Base-by-base conservation (phyloP, 2,113 vertebrate genomes). In the Aegithalos caudatus region DNA sequence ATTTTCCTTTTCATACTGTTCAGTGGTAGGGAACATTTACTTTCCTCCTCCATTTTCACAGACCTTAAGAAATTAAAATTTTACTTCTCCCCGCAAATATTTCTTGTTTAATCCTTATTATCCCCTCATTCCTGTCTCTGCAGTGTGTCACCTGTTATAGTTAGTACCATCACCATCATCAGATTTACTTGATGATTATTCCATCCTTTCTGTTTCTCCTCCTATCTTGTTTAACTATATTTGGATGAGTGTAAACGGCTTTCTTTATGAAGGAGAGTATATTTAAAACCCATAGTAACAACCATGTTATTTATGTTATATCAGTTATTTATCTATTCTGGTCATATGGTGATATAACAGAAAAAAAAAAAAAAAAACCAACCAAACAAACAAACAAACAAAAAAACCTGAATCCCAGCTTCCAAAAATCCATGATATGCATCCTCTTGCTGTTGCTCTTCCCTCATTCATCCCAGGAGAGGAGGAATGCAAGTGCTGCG, bases 391-490 rank as follows among this genome's bases (percentile, higher is more conserved):
- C 21, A 48, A 37, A 23, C 25, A 45, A 47, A 1, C 2, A 3
- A 37, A 25, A 35, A 37, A n/a, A 2, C 0, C 1, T n/a, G n/a
- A 24, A 50, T 1, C 10, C 5, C 10, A 47, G 1, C 5, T 15
- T 42, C 20, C 20, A 54, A 23, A 81, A 72, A 1, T 7, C n/a
- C 9, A 40, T 14, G 44, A 11, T 5, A 88, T 21, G 5, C 23
- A 14, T 40, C 47, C 20, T 64, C 21, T 51, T 57, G 11, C 20
- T 58, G 10, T 23, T 58, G 7, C 8, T 51, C 13, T 81, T 65
- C 20, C 20, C 4, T 73, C 11, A 7, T 60, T 82, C 20, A 51
- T 64, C 11, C 14, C 45, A 27, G 22, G 29, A 13, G 17, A 70
- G 40, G 18, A 70, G 38, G 56, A 70, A 48, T 58, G 11, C 14